Evolutionary conservation across 2,797 vertebrate genomes (phyloP).

Genomic region (Clarias platycephalus): DNA sequence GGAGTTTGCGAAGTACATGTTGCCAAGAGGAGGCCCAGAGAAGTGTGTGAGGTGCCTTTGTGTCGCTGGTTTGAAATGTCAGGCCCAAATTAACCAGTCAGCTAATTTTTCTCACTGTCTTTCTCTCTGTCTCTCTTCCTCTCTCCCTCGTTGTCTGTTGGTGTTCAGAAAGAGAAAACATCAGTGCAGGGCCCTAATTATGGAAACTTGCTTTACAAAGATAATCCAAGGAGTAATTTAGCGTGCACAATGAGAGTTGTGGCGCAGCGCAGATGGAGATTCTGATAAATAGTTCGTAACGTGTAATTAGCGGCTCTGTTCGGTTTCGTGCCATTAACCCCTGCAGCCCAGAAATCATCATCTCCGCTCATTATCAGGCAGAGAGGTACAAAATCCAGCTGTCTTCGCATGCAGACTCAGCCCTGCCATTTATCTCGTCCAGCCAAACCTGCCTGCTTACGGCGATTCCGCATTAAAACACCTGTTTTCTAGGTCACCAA

Average conservation of each 20-base stretch:
- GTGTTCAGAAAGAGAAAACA: conserved; percentile 81
- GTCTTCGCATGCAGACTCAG: conserved; percentile 93
- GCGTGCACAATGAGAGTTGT: conserved; percentile 91
- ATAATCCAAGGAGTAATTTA: conserved; percentile 99
- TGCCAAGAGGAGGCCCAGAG: conserved; percentile 30
- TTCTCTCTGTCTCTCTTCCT: conserved; percentile 43
- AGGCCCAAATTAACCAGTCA: conserved; percentile 70
- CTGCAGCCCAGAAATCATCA: conserved; percentile 97
- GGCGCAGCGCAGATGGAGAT: conserved; percentile 95
- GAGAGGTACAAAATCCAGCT: conserved; percentile 89
- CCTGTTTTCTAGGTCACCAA: conserved; percentile 77
- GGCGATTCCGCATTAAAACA: conserved; percentile 67
- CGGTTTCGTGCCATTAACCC: conserved; percentile 99
- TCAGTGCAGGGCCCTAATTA: conserved; percentile 92
- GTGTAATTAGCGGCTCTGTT: conserved; percentile 97
- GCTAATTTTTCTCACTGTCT: conserved; percentile 62
- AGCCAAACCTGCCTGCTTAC: conserved; percentile 40
- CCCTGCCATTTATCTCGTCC: conserved; percentile 80
- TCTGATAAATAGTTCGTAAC: conserved; percentile 99
- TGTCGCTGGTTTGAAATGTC: conserved; percentile 61
- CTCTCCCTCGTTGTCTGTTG: conserved; percentile 60
- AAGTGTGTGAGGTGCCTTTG: conserved; percentile 37
- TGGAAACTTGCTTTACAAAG: conserved; percentile 98
- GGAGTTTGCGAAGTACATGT: conserved; percentile 21
- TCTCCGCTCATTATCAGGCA: conserved; percentile 95